Conservation (phyloP, 2,888 invertebrate species). For the Pseudococcus viburni region DNA sequence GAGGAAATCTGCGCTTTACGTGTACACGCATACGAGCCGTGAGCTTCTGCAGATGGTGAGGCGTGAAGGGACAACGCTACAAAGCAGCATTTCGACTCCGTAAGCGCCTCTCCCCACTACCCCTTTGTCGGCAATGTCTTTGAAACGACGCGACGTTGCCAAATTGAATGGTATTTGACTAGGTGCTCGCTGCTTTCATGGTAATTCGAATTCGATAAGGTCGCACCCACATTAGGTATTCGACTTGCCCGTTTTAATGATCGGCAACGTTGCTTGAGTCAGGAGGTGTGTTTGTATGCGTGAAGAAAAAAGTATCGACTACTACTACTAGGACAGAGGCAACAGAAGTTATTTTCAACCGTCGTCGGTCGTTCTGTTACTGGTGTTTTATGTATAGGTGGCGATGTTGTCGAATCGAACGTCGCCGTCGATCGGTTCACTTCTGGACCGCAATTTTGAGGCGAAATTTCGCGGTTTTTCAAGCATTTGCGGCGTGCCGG, state of each 20-base stretch:
- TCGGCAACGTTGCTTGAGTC: not conserved
- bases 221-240: conserved; percentile 35
- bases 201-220: conserved; percentile 22
- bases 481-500: not conserved
- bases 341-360: conserved; percentile 29
- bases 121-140: conserved; percentile 10
- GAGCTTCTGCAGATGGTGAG: not conserved
- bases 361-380: not conserved
- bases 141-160: conserved; percentile 40
- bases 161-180: conserved; percentile 40
- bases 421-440: not conserved
- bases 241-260: not conserved
- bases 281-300: not conserved
- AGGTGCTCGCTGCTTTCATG: conserved; percentile 5
- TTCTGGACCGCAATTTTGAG: not conserved
- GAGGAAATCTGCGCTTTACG: not conserved
- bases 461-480: conserved; percentile 16
- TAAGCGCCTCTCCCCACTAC: not conserved
- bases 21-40: not conserved
- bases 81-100: not conserved
- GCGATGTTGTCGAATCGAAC: conserved; percentile 42
- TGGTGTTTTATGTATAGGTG: conserved; percentile 9
- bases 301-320: not conserved
- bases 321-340: not conserved
- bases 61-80: not conserved